phyloP scores from a whole-genome alignment of 1,140 invertebrate genomes.

The Armadillidium nasatum region DNA sequence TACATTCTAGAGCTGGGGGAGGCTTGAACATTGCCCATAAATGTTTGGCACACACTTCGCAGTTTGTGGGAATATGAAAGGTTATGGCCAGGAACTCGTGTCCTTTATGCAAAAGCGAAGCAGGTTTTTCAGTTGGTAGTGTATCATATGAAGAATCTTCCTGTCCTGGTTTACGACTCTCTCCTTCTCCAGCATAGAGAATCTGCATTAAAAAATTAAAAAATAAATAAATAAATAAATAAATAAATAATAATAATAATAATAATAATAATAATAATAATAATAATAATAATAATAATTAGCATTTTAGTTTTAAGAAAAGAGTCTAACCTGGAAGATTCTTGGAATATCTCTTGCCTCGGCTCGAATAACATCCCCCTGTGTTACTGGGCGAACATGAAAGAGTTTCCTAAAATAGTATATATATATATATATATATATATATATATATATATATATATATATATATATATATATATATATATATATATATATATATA shows the following conservation, averaged over 20 bases:
- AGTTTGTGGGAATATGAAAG: slow-evolving; percentile 96
- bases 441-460: too few relatives aligned
- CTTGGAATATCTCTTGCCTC: slow-evolving; percentile 98
- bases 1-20: slow-evolving; percentile 91
- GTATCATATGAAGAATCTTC: slow-evolving; percentile 49
- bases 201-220: slow-evolving; percentile 58
- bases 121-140: slow-evolving; percentile 63
- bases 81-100: slow-evolving; percentile 94
- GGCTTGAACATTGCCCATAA: slow-evolving; percentile 96
- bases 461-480: too few relatives aligned
- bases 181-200: slow-evolving; percentile 88
- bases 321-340: slow-evolving; percentile 79
- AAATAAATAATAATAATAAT: too few relatives aligned
- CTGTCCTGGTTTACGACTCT: slow-evolving; percentile 62
- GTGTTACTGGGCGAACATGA: slow-evolving; percentile 94
- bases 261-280: too few relatives aligned
- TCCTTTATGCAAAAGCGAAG: slow-evolving; percentile 80
- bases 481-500: slow-evolving; percentile 45
- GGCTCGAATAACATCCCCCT: slow-evolving; percentile 95
- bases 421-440: too few relatives aligned
- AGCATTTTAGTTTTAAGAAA: too few relatives aligned
- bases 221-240: too few relatives aligned
- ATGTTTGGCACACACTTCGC: slow-evolving; percentile 93
- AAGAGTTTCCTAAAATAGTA: slow-evolving; percentile 99
- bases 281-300: too few relatives aligned